Percentiles rank a stretch among this genome's conserved stretches.
These are phyloP conservation scores for Apostichopus californicus DNA, from an alignment of 35 echinoderm and acorn worm species.

Conservation along the genomic window DNA sequence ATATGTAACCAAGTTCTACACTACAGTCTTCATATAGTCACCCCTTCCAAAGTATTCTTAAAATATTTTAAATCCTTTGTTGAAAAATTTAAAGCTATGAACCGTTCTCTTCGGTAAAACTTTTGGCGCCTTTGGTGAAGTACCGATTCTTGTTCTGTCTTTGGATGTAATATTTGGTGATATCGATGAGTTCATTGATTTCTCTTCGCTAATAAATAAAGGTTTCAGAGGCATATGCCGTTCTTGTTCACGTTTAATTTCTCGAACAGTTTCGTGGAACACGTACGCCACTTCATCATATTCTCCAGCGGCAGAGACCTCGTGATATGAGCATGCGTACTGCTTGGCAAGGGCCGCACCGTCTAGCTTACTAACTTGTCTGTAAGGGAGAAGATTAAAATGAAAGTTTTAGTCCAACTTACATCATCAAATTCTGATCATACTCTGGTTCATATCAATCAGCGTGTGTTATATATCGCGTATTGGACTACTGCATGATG, in stretches of 20 bases:
- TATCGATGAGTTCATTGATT: constrained; percentile 34
- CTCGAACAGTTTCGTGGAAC: constrained; percentile 89
- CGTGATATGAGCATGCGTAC: constrained; percentile 96
- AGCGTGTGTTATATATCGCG: no score
- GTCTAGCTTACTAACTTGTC: constrained; percentile 98
- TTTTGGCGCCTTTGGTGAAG: constrained; percentile 84
- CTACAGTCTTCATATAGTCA: no score
- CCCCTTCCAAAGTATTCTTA: constrained; percentile 29
- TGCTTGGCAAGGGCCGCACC: constrained; percentile 84
- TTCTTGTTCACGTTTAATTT: constrained; percentile 89
- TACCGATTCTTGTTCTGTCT: constrained; percentile 64
- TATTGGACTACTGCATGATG: no score
- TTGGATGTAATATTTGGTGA: constrained; percentile 49
- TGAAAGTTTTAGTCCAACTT: no score
- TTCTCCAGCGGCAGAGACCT: constrained; percentile 91
- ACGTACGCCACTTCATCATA: constrained; percentile 91
- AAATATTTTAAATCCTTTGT: constrained; percentile 98
- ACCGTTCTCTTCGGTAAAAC: constrained; percentile 94
- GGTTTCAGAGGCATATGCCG: constrained; percentile 90
- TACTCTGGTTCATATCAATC: no score
- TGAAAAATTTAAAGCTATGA: constrained; percentile 96
- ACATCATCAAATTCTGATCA: no score
- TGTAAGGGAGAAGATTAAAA: constrained; percentile 41
- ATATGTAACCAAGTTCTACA: no score
- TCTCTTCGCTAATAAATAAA: constrained; percentile 96